phyloP scores from a whole-genome alignment of 2,797 vertebrate species.

The Heliangelus exortis region DNA sequence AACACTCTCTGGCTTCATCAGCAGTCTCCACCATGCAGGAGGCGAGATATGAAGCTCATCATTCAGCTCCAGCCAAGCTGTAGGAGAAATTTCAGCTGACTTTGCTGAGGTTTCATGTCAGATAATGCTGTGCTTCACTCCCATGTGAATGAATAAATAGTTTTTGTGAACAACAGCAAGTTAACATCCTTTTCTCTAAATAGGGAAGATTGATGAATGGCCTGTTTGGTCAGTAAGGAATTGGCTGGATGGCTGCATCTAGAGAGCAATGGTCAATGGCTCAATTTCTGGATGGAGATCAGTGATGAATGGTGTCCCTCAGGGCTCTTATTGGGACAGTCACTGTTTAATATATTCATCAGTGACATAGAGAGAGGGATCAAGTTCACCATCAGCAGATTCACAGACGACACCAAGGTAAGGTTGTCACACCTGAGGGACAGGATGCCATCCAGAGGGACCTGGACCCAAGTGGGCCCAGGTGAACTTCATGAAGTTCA shows the following conservation, averaged over 20 bases:
- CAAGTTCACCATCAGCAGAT: background rate
- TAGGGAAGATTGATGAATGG: background rate
- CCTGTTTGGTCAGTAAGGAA: background rate
- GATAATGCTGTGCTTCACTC: background rate
- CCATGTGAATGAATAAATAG: background rate
- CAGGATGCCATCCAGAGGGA: too few species aligned
- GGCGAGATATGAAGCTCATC: background rate
- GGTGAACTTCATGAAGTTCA: too few species aligned
- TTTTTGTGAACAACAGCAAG: fast-evolving
- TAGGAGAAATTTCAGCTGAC: background rate
- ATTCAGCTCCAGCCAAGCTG: background rate
- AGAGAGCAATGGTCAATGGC: too few species aligned
- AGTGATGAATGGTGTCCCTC: background rate
- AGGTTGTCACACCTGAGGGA: background rate
- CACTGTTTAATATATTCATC: background rate
- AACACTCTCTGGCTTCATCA: background rate
- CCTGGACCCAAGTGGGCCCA: too few species aligned
- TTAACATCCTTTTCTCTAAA: background rate
- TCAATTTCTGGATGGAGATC: background rate
- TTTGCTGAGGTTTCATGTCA: background rate
- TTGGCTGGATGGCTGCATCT: background rate
- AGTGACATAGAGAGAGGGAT: too few species aligned
- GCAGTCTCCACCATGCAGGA: background rate
- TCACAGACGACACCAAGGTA: too few species aligned
- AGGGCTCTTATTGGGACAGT: background rate